A percentile compares a stretch with the other conserved stretches of the same genome.
Conservation (phyloP, 1,140 invertebrate species). For the Drosophila santomea region DNA sequence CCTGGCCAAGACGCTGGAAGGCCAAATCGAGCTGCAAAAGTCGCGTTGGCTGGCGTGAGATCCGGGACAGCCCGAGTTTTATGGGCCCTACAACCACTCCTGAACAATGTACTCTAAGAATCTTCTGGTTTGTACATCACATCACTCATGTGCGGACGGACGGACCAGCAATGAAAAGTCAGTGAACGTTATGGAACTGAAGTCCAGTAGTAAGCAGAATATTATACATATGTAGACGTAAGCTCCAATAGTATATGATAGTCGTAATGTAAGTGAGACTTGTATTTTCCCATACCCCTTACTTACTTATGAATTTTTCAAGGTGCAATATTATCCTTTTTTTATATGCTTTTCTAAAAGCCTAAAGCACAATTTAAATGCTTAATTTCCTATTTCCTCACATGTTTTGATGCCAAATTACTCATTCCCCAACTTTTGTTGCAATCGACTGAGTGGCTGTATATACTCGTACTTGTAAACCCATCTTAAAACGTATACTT, state of each 20-base stretch:
- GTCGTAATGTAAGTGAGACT: background rate
- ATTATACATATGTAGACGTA: background rate
- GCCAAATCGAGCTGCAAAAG: constrained; percentile 95
- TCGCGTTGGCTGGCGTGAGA: constrained; percentile 87
- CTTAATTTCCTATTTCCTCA: no score
- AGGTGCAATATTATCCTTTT: constrained; percentile 9
- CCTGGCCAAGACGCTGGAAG: constrained; percentile 94
- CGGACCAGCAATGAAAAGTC: background rate
- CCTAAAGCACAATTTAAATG: no score
- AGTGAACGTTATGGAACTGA: background rate
- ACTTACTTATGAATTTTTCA: background rate
- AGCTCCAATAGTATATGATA: background rate
- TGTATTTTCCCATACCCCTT: background rate
- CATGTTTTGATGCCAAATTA: no score
- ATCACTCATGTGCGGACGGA: constrained; percentile 1
- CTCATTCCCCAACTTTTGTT: no score
- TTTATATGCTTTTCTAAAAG: background rate
- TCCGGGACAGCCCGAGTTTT: constrained; percentile 31
- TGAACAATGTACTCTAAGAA: background rate
- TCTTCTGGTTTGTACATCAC: constrained; percentile 1
- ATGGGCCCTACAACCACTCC: constrained; percentile 24
- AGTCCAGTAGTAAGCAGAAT: background rate
- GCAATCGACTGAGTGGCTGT: background rate
- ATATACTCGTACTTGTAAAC: background rate
- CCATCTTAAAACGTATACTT: background rate